Conservation (phyloP, 2,797 vertebrate genomes). For the Trachurus trachurus region DNA sequence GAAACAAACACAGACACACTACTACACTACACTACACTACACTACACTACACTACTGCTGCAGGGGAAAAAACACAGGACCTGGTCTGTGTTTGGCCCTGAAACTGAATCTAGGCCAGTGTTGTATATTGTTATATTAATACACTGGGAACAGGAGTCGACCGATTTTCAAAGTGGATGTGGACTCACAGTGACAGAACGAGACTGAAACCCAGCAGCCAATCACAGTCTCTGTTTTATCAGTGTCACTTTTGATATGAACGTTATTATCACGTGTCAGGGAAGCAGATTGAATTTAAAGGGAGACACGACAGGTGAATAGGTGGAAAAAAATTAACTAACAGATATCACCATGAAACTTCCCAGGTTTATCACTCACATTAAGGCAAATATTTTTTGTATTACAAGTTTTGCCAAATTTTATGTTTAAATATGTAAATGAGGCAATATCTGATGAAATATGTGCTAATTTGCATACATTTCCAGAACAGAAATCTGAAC, state of each 20-base stretch:
- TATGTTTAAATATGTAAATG: no score
- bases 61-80: background rate
- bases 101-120: constrained; percentile 60
- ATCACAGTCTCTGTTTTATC: background rate
- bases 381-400: no score
- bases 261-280: background rate
- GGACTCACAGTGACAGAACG: background rate
- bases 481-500: no score
- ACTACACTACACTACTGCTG: background rate
- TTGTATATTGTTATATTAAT: constrained; percentile 34
- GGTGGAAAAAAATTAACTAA: no score
- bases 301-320: no score
- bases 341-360: no score
- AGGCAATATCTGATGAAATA: no score
- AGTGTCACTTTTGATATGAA: background rate
- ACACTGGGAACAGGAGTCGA: constrained; percentile 24
- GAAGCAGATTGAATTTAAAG: no score
- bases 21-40: no score
- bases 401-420: no score
- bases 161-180: constrained; percentile 2
- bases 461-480: no score
- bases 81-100: background rate
- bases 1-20: background rate
- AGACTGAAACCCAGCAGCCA: background rate
- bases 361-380: no score